phyloP scores from a whole-genome alignment of 92 coral and sea anemone genomes.

The Zoanthus sansibaricus region DNA sequence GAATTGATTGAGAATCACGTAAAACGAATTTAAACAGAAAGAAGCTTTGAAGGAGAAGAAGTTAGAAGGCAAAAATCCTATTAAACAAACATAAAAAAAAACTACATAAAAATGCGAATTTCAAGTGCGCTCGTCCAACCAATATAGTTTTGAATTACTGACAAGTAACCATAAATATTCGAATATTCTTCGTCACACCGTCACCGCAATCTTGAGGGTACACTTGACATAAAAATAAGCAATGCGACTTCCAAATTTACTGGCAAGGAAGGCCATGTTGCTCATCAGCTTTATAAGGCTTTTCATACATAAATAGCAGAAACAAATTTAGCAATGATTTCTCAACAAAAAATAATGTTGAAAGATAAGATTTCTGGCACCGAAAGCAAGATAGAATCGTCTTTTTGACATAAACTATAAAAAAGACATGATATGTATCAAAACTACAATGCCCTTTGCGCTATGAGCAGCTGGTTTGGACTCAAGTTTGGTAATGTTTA shows the following conservation, averaged over 20 bases:
- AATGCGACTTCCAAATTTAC: not conserved
- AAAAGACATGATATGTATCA: conserved; percentile 36
- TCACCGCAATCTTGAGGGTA: not conserved
- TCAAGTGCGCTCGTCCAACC: not conserved
- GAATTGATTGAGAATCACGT: not conserved
- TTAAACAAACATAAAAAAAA: not conserved
- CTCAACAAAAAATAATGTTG: conserved; percentile 30
- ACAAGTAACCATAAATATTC: not conserved
- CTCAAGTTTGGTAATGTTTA: conserved; percentile 11
- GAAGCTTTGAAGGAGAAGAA: not conserved
- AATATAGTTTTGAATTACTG: not conserved
- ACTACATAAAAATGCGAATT: not conserved
- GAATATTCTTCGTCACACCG: not conserved
- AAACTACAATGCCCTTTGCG: not conserved
- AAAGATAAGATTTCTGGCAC: conserved; percentile 40
- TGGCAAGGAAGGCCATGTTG: not conserved
- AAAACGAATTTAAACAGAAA: not conserved
- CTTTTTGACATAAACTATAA: conserved; percentile 42
- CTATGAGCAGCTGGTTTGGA: conserved; percentile 18
- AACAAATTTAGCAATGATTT: conserved; percentile 17
- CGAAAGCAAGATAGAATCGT: conserved; percentile 32
- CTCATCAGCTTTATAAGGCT: not conserved
- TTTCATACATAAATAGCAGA: conserved; percentile 16
- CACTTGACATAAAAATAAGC: not conserved
- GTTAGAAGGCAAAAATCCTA: not conserved